A percentile compares a stretch with the other conserved stretches of the same genome.
These are phyloP conservation scores for Diadegma fenestrale DNA, from an alignment of 2,888 invertebrate species.

Conservation along the genomic window DNA sequence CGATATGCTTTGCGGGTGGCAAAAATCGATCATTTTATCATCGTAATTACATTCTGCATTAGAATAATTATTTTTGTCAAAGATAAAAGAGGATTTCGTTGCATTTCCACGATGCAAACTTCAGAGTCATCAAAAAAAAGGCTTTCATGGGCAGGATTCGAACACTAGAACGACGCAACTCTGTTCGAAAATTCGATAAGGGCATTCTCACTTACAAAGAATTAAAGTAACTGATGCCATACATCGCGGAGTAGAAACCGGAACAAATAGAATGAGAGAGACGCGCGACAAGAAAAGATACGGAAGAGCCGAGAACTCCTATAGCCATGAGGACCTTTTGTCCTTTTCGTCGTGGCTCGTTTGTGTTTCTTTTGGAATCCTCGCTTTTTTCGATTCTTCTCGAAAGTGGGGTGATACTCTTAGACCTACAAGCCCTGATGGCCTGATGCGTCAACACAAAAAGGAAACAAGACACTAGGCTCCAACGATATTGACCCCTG, in stretches of 20 bases:
- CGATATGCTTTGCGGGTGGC: too few relatives aligned
- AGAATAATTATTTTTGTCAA: too few relatives aligned
- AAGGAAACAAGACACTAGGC: conserved; percentile 49
- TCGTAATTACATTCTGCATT: too few relatives aligned
- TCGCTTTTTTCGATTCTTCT: conserved; percentile 48
- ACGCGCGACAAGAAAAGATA: conserved; percentile 42
- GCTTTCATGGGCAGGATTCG: conserved; percentile 42
- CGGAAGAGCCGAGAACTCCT: conserved; percentile 65
- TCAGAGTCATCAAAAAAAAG: too few relatives aligned
- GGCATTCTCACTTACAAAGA: conserved; percentile 76
- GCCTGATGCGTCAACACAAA: conserved; percentile 23
- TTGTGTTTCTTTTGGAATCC: conserved; percentile 39
- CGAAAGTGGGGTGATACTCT: conserved; percentile 57
- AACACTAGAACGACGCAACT: conserved; percentile 11
- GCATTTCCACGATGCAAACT: too few relatives aligned
- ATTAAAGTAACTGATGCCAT: conserved; percentile 77
- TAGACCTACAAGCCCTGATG: conserved; percentile 31
- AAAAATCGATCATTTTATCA: too few relatives aligned
- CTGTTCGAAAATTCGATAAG: conserved; percentile 73
- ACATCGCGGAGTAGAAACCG: conserved; percentile 68
- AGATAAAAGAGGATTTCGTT: too few relatives aligned
- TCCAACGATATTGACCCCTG: conserved; percentile 66
- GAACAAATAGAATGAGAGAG: conserved; percentile 58
- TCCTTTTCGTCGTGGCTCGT: conserved; percentile 45
- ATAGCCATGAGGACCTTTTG: conserved; percentile 66